Conservation (phyloP, 1,140 invertebrate species). For the Antheraea pernyi region DNA sequence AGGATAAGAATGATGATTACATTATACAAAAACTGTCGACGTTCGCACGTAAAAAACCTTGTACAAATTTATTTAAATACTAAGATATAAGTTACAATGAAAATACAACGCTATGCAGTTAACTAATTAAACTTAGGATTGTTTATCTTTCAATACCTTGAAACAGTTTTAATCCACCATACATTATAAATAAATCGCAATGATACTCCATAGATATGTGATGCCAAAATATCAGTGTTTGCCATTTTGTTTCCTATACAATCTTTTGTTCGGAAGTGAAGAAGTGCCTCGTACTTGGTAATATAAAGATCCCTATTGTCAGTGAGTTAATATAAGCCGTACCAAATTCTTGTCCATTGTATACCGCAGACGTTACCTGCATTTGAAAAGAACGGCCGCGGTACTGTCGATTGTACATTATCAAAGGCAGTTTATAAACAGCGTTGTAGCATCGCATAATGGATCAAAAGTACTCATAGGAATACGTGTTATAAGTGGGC, state of each 20-base stretch:
- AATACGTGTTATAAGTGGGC: slow-evolving; percentile 56
- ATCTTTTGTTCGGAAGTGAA: slow-evolving; percentile 74
- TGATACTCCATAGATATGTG: neutral
- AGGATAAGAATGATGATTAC: no score
- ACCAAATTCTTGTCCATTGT: slow-evolving; percentile 68
- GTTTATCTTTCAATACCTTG: no score
- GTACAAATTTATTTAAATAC: no score
- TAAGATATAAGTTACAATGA: no score
- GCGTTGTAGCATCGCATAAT: slow-evolving; percentile 43
- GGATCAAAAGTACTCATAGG: slow-evolving; percentile 34
- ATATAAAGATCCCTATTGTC: slow-evolving; percentile 75
- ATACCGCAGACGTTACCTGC: slow-evolving; percentile 62
- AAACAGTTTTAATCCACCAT: no score
- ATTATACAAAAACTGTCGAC: no score
- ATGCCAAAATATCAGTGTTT: slow-evolving; percentile 67
- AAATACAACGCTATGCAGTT: no score
- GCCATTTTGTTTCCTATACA: slow-evolving; percentile 75
- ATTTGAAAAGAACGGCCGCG: slow-evolving; percentile 53
- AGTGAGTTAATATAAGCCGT: slow-evolving; percentile 76
- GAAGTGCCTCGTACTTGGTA: slow-evolving; percentile 70
- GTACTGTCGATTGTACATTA: slow-evolving; percentile 20
- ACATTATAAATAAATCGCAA: neutral
- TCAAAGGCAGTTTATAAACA: slow-evolving; percentile 57
- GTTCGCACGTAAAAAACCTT: no score
- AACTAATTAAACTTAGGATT: no score